phyloP scores from a whole-genome alignment of 2,888 invertebrate genomes.

The Pelosia muscerda region DNA sequence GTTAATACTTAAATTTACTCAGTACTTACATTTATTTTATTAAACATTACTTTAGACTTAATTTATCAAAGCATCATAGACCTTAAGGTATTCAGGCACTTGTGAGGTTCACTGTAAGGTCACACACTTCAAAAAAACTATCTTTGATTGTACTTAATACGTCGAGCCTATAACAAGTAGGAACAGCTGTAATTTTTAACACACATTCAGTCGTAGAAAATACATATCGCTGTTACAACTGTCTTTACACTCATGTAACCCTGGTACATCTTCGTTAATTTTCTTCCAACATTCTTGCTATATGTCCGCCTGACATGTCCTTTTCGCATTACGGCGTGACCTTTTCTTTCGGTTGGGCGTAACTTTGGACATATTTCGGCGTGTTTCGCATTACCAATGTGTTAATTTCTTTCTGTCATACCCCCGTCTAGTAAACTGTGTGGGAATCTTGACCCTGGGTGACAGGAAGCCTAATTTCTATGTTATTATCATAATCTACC shows the following conservation, averaged over 20 bases:
- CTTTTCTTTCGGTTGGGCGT: constrained; percentile 36
- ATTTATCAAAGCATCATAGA: no score
- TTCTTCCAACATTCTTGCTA: constrained; percentile 34
- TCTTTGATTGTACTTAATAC: not conserved
- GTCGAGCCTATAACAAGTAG: not conserved
- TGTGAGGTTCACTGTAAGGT: no score
- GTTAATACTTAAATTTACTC: no score
- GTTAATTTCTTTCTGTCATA: constrained; percentile 19
- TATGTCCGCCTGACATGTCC: constrained; percentile 31
- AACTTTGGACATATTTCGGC: constrained; percentile 29
- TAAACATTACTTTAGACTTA: no score
- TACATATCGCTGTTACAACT: not conserved
- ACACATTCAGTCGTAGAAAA: not conserved
- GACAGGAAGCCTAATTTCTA: not conserved
- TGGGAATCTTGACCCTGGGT: not conserved
- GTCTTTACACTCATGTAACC: constrained; percentile 1
- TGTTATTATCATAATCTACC: not conserved
- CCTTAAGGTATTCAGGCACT: no score
- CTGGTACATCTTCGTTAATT: constrained; percentile 29
- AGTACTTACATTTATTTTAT: no score
- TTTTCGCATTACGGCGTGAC: constrained; percentile 29
- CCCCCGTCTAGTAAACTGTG: constrained; percentile 22
- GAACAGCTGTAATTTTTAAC: not conserved
- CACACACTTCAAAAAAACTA: not conserved
- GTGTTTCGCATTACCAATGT: constrained; percentile 18